Base-by-base conservation (phyloP, 2,797 vertebrate species). In the Sphenopsis melanotis region DNA sequence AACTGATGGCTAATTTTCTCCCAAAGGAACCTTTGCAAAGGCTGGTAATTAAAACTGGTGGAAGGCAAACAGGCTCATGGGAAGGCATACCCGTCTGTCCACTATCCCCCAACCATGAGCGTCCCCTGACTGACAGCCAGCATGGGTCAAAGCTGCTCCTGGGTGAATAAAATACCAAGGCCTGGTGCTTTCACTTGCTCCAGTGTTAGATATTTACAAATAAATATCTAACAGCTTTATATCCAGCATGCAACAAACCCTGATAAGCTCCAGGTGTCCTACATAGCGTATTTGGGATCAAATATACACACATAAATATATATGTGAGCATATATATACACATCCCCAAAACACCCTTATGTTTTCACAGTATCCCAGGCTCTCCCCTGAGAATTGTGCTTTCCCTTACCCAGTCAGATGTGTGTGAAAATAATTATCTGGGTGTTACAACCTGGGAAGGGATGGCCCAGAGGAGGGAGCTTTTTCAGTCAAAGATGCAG, bases 1-100 rank as follows among this genome's bases (percentile, higher is more conserved):
- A 11, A 37, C 42, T 91, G 70, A 92, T 83, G 79, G 82, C 66
- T 95, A 74, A 88, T 94, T 94, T 96, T 95, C 55, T 93, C 90
- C 93, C 94, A 32, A 69, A 90, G 88, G 83, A 96, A 79, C 79
- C 42, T 87, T 83, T 78, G 76, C 69, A 87, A 93, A 96, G 30
- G 27, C 76, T 93, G 23, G 34, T 90, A 97, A 96, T 96, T 97
- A 95, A 96, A 97, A 97, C 41, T 6, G 2, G 60, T 92, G 57
- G 74, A 93, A 94, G 83, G 46, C 61, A 96, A 95, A 72, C 56
- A 42, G 89, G 63, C 65, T 95, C 36, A 32, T 76, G 64, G 68
- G 94, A 83, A 94, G 19, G 23, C 61, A 95, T 14, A 49, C 7
- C n/a, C 3, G 0, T 80, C 87, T 88, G 85, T 88, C 76, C 65